Evolutionary conservation across 92 coral and sea anemone species (phyloP).

Genomic region (Porites divaricata): DNA sequence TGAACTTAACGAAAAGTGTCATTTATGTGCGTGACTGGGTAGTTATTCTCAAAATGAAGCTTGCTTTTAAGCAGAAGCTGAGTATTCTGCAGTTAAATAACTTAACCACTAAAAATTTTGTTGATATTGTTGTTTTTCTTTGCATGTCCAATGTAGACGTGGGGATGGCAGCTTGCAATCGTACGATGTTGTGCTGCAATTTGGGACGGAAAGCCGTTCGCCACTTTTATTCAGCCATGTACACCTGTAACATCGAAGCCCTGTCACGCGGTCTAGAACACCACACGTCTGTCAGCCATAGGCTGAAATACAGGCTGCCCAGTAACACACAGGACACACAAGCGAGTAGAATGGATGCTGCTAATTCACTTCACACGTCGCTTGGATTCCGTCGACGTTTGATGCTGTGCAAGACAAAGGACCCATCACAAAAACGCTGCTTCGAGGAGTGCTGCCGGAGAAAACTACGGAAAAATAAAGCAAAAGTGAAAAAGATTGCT

Average conservation of each 20-base stretch:
- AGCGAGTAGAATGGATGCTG: constrained; percentile 42
- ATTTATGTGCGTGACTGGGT: neutral
- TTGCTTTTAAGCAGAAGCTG: no score
- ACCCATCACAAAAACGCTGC: constrained; percentile 38
- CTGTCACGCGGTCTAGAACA: constrained; percentile 62
- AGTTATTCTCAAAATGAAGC: neutral
- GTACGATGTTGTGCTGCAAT: constrained; percentile 51
- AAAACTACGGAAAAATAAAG: constrained; percentile 11
- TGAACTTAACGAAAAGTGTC: neutral
- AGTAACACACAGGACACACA: no score
- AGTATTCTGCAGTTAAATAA: no score
- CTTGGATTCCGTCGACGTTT: constrained; percentile 57
- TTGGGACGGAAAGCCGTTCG: constrained; percentile 77
- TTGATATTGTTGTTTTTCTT: neutral
- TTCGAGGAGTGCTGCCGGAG: constrained; percentile 60
- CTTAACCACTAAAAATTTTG: neutral
- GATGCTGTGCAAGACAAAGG: constrained; percentile 40
- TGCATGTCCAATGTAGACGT: neutral
- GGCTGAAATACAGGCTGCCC: constrained; percentile 39
- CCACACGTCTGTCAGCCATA: constrained; percentile 63
- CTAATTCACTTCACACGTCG: constrained; percentile 27
- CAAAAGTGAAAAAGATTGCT: neutral
- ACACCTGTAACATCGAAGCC: constrained; percentile 72
- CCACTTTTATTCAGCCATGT: constrained; percentile 42
- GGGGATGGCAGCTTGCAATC: neutral